phyloP scores from a whole-genome alignment of 2,888 invertebrate genomes.

The Dioctria rufipes region DNA sequence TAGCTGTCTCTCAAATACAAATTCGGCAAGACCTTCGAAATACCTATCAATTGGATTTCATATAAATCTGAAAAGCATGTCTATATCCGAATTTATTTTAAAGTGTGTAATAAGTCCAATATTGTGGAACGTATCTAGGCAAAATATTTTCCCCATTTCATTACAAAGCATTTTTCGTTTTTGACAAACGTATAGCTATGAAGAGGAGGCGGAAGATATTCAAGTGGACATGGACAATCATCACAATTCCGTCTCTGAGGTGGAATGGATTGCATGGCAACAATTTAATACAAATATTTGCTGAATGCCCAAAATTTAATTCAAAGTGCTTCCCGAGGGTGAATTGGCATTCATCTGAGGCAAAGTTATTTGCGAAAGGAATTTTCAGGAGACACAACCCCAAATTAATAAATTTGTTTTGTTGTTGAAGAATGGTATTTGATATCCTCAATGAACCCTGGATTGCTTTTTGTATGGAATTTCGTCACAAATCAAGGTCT shows the following conservation, averaged over 20 bases:
- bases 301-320: conserved; percentile 16
- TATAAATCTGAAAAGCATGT: too few species aligned
- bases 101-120: too few species aligned
- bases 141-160: too few species aligned
- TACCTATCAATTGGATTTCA: too few species aligned
- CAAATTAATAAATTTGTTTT: conserved; percentile 17
- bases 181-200: too few species aligned
- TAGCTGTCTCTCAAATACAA: too few species aligned
- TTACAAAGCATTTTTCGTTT: too few species aligned
- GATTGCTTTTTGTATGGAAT: not conserved
- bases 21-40: too few species aligned
- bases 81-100: too few species aligned
- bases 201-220: not conserved
- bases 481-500: not conserved
- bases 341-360: not conserved
- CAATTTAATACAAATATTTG: conserved; percentile 13
- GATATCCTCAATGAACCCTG: not conserved
- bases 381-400: not conserved
- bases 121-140: too few species aligned
- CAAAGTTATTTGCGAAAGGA: conserved; percentile 13
- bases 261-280: not conserved
- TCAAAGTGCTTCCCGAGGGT: conserved; percentile 1
- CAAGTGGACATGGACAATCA: not conserved
- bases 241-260: not conserved
- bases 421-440: not conserved